A percentile compares a stretch with the other conserved stretches of the same genome.
Conservation (phyloP, 2,113 vertebrate genomes). For the Myanophis thanlyinensis region DNA sequence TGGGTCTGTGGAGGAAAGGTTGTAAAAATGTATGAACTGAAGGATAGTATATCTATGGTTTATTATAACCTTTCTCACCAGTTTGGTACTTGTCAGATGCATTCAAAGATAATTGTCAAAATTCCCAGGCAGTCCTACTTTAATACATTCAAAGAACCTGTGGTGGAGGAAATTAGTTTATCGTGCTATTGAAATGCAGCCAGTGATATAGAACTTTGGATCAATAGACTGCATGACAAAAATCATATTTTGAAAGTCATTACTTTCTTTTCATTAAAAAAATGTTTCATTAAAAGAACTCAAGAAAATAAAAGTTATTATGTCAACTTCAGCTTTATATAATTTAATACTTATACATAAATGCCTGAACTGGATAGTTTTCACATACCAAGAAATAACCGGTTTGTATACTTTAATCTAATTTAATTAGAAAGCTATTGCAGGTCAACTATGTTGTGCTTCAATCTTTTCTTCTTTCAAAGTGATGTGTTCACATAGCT, state of each 20-base stretch:
- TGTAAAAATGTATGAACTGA: not conserved
- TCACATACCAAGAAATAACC: not conserved
- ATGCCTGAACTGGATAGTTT: not conserved
- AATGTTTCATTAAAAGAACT: not conserved
- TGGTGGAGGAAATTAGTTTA: not conserved
- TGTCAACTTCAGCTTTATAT: not conserved
- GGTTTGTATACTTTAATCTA: not conserved
- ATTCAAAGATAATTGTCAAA: not conserved
- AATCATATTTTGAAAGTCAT: not conserved
- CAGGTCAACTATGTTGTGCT: not conserved
- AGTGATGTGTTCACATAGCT: not conserved
- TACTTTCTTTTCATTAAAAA: not conserved
- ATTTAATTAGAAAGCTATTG: not conserved
- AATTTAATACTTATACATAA: not conserved
- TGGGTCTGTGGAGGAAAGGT: not conserved
- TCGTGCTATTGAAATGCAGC: not conserved
- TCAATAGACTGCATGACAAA: not conserved
- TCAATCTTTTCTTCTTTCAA: not conserved
- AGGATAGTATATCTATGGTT: not conserved
- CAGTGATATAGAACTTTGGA: not conserved
- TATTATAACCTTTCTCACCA: not conserved
- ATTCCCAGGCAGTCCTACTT: not conserved
- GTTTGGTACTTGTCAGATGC: not conserved
- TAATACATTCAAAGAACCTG: not conserved
- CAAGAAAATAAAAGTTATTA: not conserved